Percentiles rank a stretch among this genome's conserved stretches.
These are phyloP conservation scores for Falco naumanni DNA, from an alignment of 2,797 vertebrate genomes.

Conservation along the genomic window DNA sequence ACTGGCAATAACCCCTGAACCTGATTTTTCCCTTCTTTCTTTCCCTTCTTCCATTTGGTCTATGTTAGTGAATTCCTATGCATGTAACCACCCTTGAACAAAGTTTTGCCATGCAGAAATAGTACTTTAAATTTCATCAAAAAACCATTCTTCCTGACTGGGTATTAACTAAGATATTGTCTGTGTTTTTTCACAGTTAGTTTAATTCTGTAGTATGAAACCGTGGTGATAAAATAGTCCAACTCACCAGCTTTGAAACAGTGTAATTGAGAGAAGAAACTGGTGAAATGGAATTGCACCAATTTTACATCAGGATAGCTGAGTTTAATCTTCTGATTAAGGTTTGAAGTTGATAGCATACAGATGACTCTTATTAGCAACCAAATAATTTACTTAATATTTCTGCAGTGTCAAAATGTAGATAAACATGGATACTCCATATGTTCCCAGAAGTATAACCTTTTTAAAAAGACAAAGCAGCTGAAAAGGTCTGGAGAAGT, in stretches of 20 bases:
- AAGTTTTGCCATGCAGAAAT: not conserved
- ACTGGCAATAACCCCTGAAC: not conserved
- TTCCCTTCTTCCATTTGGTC: not conserved
- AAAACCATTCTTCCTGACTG: not conserved
- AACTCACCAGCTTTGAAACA: not conserved
- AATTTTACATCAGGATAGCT: not conserved
- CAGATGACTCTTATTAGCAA: not conserved
- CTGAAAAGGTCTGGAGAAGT: not conserved
- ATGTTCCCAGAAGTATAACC: not conserved
- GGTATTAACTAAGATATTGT: not conserved
- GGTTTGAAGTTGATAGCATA: not conserved
- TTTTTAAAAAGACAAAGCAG: not conserved
- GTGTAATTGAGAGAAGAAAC: not conserved
- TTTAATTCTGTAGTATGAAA: not conserved
- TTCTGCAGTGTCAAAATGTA: not conserved
- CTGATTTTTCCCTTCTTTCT: not conserved
- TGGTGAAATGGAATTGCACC: not conserved
- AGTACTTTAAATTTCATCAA: not conserved
- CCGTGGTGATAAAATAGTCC: not conserved
- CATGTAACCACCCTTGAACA: not conserved
- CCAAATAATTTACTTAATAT: not conserved
- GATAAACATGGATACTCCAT: not conserved
- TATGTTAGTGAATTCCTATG: not conserved
- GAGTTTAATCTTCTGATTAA: not conserved
- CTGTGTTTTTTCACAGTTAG: not conserved